Evolutionary conservation across 2,888 invertebrate species (phyloP), one percentile per base, ranked within the genome.

Genomic region (Acleris literana): DNA sequence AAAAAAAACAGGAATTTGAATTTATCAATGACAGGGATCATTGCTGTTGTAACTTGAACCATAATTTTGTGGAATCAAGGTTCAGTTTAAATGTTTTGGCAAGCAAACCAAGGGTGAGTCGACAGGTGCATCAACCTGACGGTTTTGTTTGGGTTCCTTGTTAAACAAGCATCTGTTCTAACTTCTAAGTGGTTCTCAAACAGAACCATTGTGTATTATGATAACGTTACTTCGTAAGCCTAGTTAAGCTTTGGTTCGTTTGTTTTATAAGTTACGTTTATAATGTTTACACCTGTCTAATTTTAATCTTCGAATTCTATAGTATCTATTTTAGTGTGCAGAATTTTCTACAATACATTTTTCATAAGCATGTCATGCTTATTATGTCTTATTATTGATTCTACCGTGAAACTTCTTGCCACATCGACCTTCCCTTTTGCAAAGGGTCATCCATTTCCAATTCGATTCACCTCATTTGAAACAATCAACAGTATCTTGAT

Each of bases 61-160:
- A 39, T 39, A 44, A 18, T 3, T 1, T 29, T 1, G 13, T 22
- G n/a, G 0, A 33, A 4, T 44, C 5, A 51, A 65, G 20, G 51
- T 11, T 20, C 9, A 52, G 20, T 17, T 64, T 3, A 18, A 4
- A 29, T 55, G 51, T 11, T 52, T 20, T 4, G 25, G 13, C 17
- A 25, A 3, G 44, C 17, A 43, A 43, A 20, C 33, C 33, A 13
- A 43, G 20, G 39, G 44, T 52, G 16, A 22, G 43, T 56, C 25
- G 62, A 39, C 66, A 66, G 66, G 66, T 66, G 66, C 61, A 62
- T 22, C 52, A 56, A 64, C 49, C 59, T 60, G 59, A n/a, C 20
- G 29, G 39, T 63, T 65, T 61, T 62, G 62, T 62, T 17, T 22
- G 43, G 16, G 56, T 48, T 29, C 20, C 54, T 49, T 25, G 61